These are phyloP conservation scores for Falcaria lacertinaria DNA, from an alignment of 2,888 invertebrate genomes.

Conservation along the genomic window DNA sequence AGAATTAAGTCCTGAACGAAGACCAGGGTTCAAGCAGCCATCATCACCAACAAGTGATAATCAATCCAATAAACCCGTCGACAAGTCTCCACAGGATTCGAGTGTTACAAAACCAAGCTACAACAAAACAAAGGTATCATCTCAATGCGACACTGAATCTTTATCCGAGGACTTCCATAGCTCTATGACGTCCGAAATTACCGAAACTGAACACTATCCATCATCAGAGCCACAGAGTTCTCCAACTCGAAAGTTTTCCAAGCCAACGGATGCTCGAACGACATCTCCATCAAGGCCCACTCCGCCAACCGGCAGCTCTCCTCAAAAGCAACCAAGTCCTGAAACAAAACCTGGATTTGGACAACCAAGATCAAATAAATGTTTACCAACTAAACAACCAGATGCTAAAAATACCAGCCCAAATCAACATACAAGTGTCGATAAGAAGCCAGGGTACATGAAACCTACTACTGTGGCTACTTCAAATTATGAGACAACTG, in stretches of 20 bases:
- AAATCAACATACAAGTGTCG: constrained; percentile 1
- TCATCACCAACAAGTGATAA: constrained; percentile 3
- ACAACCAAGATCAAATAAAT: background rate
- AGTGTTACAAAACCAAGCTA: background rate
- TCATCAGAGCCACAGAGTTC: background rate
- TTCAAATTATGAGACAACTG: constrained; percentile 18
- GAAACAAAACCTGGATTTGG: constrained; percentile 6
- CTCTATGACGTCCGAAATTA: background rate
- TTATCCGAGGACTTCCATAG: background rate
- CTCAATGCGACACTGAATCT: background rate
- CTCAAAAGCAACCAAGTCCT: background rate
- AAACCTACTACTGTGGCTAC: constrained; percentile 18
- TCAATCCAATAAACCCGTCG: constrained; percentile 6
- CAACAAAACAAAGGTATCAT: background rate
- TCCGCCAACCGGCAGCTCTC: background rate
- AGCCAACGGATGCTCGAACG: background rate
- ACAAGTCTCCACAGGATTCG: constrained; percentile 5
- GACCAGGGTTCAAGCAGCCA: background rate
- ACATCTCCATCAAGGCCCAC: background rate
- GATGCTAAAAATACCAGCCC: background rate
- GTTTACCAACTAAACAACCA: background rate
- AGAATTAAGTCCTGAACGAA: constrained; percentile 7
- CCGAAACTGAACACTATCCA: background rate
- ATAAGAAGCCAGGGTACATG: constrained; percentile 9
- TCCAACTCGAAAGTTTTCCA: background rate